Base-by-base conservation (phyloP, 2,113 vertebrate species). In the Protobothrops flavoviridis region DNA sequence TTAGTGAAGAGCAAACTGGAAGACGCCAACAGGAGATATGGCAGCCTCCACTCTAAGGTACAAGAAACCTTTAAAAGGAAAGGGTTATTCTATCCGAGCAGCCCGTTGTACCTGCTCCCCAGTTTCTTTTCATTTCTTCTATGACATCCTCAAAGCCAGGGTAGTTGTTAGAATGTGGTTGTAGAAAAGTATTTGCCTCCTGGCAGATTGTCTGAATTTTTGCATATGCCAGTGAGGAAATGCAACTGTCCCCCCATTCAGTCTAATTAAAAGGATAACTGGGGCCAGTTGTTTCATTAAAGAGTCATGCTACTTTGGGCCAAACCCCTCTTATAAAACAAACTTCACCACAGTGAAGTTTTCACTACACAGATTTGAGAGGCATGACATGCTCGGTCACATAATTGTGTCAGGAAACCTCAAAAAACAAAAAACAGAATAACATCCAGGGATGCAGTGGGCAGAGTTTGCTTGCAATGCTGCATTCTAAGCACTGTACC, bases 41-140 rank as follows among this genome's bases (percentile, higher is more conserved):
- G 97, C 7, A 39, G 96, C 4, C 97, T 99, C 0, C 99, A 99
- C 94, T 98, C 98, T 94, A 98, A 98, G 99, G 99, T 99, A 97
- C 0, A 5, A 53, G 3, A 0, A 26, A 52, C 74, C 74, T 39
- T 81, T 43, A 9, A 39, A 81, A 8, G 33, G 74, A 43, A 39
- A 81, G 33, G 33, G 74, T 1, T 21, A 21, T 39, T 43, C 7
- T 39, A 33, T 39, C 69, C 8, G n/a, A 39, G 33, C 33, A 39
- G 2, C 17, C 17, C 69, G 6, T 81, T n/a, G 0, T 39, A 39
- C 20, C n/a, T 20, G 69, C 69, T 74, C 69, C 33, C 33, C 33
- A 20, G 17, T 21, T 81, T 43, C n/a, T 81, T 81, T 81, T 39
- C 15, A 81, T 81, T 81, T 81, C 69, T 81, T 39, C 69, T 81